These are phyloP conservation scores for Pelusios castaneus DNA, from an alignment of 2,113 vertebrate species.

Conservation along the genomic window DNA sequence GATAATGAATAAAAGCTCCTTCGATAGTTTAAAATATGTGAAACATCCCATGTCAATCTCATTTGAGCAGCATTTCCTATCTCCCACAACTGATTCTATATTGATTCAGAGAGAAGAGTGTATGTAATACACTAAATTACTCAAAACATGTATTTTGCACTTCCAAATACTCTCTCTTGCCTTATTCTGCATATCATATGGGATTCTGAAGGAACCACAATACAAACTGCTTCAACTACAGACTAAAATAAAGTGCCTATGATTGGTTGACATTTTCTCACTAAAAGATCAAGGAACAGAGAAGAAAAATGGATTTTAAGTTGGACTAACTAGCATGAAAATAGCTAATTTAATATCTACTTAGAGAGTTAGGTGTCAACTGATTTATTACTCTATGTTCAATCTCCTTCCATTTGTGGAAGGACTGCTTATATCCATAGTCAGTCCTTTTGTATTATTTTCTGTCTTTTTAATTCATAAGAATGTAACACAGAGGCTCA, in stretches of 20 bases:
- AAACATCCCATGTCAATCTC: not conserved
- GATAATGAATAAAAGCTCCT: not conserved
- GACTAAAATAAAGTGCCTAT: not conserved
- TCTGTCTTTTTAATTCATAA: not conserved
- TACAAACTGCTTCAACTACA: not conserved
- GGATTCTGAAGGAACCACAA: not conserved
- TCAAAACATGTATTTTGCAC: not conserved
- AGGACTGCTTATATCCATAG: not conserved
- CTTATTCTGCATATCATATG: not conserved
- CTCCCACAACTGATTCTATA: not conserved
- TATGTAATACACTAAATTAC: not conserved
- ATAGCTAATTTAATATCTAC: not conserved
- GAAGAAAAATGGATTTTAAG: not conserved
- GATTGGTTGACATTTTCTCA: not conserved
- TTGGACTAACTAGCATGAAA: not conserved
- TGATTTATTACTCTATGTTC: not conserved
- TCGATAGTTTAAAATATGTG: not conserved
- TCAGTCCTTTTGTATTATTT: not conserved
- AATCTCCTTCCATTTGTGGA: not conserved
- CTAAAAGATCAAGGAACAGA: not conserved
- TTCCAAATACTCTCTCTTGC: not conserved
- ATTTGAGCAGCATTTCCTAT: not conserved
- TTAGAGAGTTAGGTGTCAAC: not conserved
- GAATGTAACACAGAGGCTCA: not conserved
- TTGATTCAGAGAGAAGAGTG: not conserved